These are phyloP conservation scores for Mus spicilegus DNA, from an alignment of 2,113 vertebrate species.

Conservation along the genomic window DNA sequence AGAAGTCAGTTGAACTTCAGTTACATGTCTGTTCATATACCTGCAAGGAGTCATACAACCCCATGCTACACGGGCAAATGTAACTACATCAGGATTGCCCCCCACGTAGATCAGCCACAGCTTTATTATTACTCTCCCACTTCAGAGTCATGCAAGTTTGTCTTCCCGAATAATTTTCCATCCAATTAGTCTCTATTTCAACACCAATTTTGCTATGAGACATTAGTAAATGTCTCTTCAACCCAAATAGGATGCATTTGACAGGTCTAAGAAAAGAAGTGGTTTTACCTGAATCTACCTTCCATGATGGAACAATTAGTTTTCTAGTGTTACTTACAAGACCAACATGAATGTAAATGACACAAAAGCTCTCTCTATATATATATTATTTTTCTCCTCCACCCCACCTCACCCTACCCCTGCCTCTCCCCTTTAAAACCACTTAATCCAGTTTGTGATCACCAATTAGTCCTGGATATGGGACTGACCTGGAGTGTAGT, in stretches of 20 bases:
- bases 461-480: too few relatives aligned
- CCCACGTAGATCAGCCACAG: neutral
- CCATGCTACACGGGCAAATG: neutral
- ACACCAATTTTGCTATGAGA: neutral
- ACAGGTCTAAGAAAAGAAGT: neutral
- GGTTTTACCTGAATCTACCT: neutral
- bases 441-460: too few relatives aligned
- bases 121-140: neutral
- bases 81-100: neutral
- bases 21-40: neutral
- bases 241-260: neutral
- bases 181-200: neutral
- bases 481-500: too few relatives aligned
- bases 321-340: neutral
- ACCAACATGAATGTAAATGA: neutral
- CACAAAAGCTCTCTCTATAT: neutral
- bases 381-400: too few relatives aligned
- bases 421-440: too few relatives aligned
- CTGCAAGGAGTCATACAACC: neutral
- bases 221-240: neutral
- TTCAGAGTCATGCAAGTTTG: neutral
- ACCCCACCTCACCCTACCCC: too few relatives aligned
- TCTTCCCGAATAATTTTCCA: neutral
- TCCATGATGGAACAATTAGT: neutral
- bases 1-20: neutral